Base-by-base conservation (phyloP, 2,113 vertebrate species). In the Lepus europaeus region DNA sequence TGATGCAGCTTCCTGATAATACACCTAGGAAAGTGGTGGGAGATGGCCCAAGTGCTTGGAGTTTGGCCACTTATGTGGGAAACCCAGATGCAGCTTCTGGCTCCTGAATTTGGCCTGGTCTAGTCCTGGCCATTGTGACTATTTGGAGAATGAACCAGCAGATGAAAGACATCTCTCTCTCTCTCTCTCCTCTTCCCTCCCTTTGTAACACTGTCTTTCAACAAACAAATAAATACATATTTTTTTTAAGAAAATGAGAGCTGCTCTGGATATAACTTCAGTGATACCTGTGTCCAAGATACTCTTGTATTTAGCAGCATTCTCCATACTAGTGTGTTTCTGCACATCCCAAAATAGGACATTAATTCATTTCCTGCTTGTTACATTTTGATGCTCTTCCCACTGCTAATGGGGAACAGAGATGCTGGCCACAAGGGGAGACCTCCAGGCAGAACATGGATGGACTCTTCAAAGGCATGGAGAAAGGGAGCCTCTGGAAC, bases 381-480 rank as follows among this genome's bases (percentile, higher is more conserved):
- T 93, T 51, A 64, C 51, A 36, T 73, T 73, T 74, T 0, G 8
- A 16, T 92, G 74, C 31, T 80, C 13, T 87, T 79, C 82, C 33
- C 80, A 80, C 88, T 68, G 77, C 82, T 97, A 97, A 97, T 93
- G 72, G 49, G 76, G 45, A 97, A 90, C 95, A 97, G 96, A 89
- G 88, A 19, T 49, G 17, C 93, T 86, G 61, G 89, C 74, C 93
- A 27, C 88, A 73, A 64, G 56, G 63, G 78, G 61, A 95, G 90
- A 78, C 66, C 93, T 96, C 90, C 51, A 80, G 74, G 83, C 90
- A 90, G 92, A 96, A 70, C 14, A 36, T 5, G 61, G 90, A 89
- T 76, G 33, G 86, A 94, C 83, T 95, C 92, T 97, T 97, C 95
- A 97, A 97, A 97, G 93, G 88, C 93, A 1, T 1, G 27, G 70